Conservation (phyloP, 2,113 vertebrate genomes). For the Glaucomys volans region DNA sequence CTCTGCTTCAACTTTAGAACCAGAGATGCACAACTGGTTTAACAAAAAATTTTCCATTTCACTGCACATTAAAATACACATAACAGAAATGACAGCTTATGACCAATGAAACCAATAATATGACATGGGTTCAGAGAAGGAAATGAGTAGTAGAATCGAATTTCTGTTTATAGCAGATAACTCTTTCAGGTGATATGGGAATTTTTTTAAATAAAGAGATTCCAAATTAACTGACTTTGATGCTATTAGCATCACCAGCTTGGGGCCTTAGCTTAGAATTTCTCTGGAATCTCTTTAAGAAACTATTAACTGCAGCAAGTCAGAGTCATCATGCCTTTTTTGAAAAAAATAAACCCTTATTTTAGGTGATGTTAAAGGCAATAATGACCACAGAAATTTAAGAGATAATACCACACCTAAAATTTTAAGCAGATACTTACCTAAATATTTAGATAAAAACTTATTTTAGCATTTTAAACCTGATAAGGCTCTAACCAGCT, state of each 20-base stretch:
- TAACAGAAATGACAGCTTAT: background rate
- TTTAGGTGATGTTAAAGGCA: constrained; percentile 43
- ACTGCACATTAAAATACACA: background rate
- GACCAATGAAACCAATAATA: constrained; percentile 23
- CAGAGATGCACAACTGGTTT: background rate
- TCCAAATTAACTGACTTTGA: constrained; percentile 40
- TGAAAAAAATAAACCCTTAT: background rate
- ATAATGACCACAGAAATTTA: constrained; percentile 28
- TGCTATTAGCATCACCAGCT: background rate
- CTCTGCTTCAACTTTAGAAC: background rate
- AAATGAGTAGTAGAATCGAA: background rate
- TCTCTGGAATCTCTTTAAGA: constrained; percentile 1
- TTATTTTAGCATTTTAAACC: constrained; percentile 29
- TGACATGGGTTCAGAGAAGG: background rate
- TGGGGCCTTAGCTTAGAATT: background rate
- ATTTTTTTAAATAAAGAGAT: background rate
- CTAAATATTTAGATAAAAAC: constrained; percentile 13
- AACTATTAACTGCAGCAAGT: background rate
- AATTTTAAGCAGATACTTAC: background rate
- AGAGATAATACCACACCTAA: constrained; percentile 7
- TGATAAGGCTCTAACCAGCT: constrained; percentile 13
- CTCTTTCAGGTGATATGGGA: background rate
- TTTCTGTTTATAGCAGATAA: constrained; percentile 16
- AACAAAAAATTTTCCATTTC: background rate
- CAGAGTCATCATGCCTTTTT: background rate